Percentiles rank a stretch among this genome's conserved stretches.
Evolutionary conservation across 2,888 invertebrate species (phyloP).

Genomic region (Ectemnius continuus): DNA sequence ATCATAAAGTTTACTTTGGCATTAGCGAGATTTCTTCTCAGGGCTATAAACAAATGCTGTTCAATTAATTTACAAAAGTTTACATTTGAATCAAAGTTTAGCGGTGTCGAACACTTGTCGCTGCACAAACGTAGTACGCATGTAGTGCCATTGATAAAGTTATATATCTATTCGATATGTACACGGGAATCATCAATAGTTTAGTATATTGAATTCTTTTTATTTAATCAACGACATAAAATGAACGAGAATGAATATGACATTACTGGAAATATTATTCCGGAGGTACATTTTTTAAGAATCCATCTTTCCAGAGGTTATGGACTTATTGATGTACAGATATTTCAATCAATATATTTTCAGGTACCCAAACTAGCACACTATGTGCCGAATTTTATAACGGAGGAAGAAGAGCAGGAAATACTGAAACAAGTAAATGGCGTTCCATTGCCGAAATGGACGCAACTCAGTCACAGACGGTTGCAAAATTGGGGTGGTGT

Average conservation of each 20-base stretch:
- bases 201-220: conserved; percentile 1
- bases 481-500: conserved; percentile 99
- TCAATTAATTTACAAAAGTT: conserved; percentile 16
- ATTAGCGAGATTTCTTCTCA: not conserved
- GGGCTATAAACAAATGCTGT: conserved; percentile 28
- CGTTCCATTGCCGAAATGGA: conserved; percentile 97
- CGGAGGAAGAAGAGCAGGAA: conserved; percentile 84
- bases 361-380: conserved; percentile 83
- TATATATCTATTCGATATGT: too few species aligned
- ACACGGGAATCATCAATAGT: not conserved
- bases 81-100: not conserved
- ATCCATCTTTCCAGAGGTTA: conserved; percentile 17
- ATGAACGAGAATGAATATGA: conserved; percentile 34
- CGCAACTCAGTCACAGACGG: conserved; percentile 91
- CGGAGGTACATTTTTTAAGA: conserved; percentile 41
- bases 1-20: too few species aligned
- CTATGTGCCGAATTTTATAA: conserved; percentile 94
- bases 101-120: too few species aligned
- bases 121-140: too few species aligned
- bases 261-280: conserved; percentile 30
- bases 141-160: too few species aligned
- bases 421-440: conserved; percentile 87
- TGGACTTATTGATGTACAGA: not conserved
- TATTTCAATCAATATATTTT: conserved; percentile 7
- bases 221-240: not conserved